Percentiles rank a stretch among this genome's conserved stretches.
These are phyloP conservation scores for Cephus rjabovi DNA, from an alignment of 2,888 invertebrate genomes.

Conservation along the genomic window DNA sequence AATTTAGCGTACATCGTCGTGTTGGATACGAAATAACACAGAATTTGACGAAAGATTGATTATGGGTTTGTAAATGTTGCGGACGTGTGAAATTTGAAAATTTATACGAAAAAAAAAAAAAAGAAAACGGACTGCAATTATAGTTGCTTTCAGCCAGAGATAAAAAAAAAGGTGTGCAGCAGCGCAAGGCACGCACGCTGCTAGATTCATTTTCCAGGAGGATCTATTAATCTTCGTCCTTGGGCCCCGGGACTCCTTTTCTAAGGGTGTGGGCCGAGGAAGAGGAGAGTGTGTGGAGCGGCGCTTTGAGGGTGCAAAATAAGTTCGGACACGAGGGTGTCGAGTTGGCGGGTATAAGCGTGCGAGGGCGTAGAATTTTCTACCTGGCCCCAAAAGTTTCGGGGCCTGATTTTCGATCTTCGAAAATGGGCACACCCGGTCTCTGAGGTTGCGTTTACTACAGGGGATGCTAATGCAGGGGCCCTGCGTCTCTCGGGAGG, in stretches of 20 bases:
- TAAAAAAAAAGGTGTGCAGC: too few relatives aligned
- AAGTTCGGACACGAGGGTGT: conserved; percentile 21
- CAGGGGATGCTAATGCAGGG: conserved; percentile 44
- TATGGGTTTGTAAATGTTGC: too few relatives aligned
- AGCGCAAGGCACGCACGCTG: too few relatives aligned
- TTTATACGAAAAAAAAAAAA: too few relatives aligned
- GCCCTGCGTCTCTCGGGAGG: conserved; percentile 15
- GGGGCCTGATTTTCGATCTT: conserved; percentile 24
- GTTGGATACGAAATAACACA: conserved; percentile 36
- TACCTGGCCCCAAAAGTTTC: conserved; percentile 25
- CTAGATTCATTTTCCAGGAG: too few relatives aligned
- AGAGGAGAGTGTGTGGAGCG: not conserved
- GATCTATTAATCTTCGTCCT: too few relatives aligned
- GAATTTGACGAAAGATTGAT: too few relatives aligned
- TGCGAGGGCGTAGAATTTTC: conserved; percentile 15
- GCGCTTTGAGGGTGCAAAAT: conserved; percentile 1
- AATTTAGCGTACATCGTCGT: conserved; percentile 47
- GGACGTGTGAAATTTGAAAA: too few relatives aligned
- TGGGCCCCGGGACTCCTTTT: too few relatives aligned
- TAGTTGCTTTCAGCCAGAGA: too few relatives aligned
- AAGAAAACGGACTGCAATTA: too few relatives aligned
- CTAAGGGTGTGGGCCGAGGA: too few relatives aligned
- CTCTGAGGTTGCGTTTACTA: not conserved
- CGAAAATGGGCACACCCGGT: conserved; percentile 13
- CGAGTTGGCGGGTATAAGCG: conserved; percentile 2